A percentile compares a stretch with the other conserved stretches of the same genome.
These are phyloP conservation scores for Bettongia penicillata DNA, from an alignment of 2,113 vertebrate genomes.

Conservation along the genomic window DNA sequence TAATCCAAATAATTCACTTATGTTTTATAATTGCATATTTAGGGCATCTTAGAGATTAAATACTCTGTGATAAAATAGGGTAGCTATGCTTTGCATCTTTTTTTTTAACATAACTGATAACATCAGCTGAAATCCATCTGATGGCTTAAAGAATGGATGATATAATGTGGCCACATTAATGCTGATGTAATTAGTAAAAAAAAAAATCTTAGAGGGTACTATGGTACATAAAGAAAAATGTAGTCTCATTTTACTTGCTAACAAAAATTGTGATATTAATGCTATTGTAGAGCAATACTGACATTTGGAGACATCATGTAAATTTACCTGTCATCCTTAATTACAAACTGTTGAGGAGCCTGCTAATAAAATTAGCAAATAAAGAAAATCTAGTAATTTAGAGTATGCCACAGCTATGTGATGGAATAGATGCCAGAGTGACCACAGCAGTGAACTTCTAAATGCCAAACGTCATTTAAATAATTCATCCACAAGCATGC, in stretches of 20 bases:
- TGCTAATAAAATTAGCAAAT: slow-evolving; percentile 57
- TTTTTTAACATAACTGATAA: slow-evolving; percentile 2
- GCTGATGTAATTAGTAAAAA: slow-evolving; percentile 48
- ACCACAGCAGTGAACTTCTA: slow-evolving; percentile 14
- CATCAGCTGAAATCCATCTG: slow-evolving; percentile 17
- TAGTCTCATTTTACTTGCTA: slow-evolving; percentile 23
- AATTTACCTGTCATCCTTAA: slow-evolving; percentile 42
- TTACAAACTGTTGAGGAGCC: slow-evolving; percentile 44
- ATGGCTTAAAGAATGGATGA: slow-evolving; percentile 46
- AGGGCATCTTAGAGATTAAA: slow-evolving; percentile 56
- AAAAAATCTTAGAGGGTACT: slow-evolving; percentile 51
- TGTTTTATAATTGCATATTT: not conserved
- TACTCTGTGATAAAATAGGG: not conserved
- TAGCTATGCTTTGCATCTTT: slow-evolving; percentile 17
- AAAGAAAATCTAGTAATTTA: slow-evolving; percentile 29
- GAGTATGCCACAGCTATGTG: slow-evolving; percentile 29
- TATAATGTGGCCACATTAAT: slow-evolving; percentile 14
- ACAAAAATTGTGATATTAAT: slow-evolving; percentile 32
- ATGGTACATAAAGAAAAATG: slow-evolving; percentile 52
- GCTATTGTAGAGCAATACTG: not conserved
- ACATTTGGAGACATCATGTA: slow-evolving; percentile 44
- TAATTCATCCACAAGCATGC: slow-evolving; percentile 37
- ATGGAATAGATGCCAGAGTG: slow-evolving; percentile 51
- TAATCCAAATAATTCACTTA: not conserved
- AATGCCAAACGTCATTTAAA: slow-evolving; percentile 55